Evolutionary conservation across 2,888 invertebrate genomes (phyloP), one percentile per base, ranked within the genome.

Genomic region (Tachina grossa): DNA sequence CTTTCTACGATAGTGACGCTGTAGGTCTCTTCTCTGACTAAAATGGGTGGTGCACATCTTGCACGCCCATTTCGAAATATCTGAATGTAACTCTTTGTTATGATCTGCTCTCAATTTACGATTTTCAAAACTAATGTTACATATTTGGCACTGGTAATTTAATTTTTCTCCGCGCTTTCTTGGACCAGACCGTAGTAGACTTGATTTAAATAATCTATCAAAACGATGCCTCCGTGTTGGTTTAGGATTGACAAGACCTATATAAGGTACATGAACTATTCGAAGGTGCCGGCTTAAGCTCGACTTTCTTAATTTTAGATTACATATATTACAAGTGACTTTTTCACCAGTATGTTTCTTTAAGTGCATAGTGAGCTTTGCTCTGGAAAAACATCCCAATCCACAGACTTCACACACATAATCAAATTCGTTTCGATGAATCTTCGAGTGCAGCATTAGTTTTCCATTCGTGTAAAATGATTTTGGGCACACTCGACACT

Each of bases 91-190:
- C 31, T 77, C 43, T 16, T 51, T 65, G 55, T 57, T 65, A n/a
- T 49, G 66, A 39, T 57, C 59, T 16, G 49, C 61, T 39, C 2
- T 89, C 88, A 16, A 88, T 90, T 13, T 89, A 49, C 49, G 49
- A 5, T 41, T 59, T 9, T 61, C 61, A 74, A 74, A 74, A 8
- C 1, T 16, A 49, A 74, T 31, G 4, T 74, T 16, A 74, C 72
- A 74, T 13, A 49, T 61, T 74, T 61, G 61, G 39, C 72, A 74
- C 16, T 14, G 9, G 49, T 74, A 74, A 0, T 22, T 14, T 6
- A 45, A 49, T 22, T 65, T 22, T 22, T 41, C 41, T 13, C 14
- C 43, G 5, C n/a, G 19, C 49, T 39, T 63, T 49, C 14, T 59
- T 39, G 9, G 39, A 2, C 2, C 9, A 6, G 39, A n/a, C 9